Evolutionary conservation across 2,888 invertebrate species (phyloP).

Genomic region (Tachina lurida): DNA sequence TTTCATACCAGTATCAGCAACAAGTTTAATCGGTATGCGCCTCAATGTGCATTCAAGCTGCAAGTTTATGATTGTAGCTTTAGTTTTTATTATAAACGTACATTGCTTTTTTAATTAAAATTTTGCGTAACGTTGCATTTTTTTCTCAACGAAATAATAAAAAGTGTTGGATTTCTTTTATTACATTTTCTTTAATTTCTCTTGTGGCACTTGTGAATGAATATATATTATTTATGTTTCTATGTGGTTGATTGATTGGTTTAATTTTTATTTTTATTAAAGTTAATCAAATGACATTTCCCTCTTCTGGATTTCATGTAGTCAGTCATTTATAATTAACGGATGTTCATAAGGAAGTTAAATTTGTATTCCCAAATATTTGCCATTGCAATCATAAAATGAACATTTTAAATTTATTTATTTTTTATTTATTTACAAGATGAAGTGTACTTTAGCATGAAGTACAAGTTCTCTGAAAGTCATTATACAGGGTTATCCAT

Average conservation of each 20-base stretch:
- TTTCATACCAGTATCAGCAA: neutral
- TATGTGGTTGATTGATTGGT: neutral
- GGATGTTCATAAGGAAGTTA: conserved; percentile 10
- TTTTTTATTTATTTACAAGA: no score
- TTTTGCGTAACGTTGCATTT: conserved; percentile 43
- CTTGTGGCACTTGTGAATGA: conserved; percentile 11
- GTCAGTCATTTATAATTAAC: neutral
- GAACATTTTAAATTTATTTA: no score
- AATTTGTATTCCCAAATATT: neutral
- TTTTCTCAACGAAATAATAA: conserved; percentile 21
- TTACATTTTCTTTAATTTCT: conserved; percentile 28
- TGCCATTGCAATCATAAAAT: neutral
- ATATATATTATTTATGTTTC: conserved; percentile 5
- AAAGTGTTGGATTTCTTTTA: conserved; percentile 45
- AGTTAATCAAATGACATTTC: neutral
- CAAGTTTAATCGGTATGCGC: conserved; percentile 17
- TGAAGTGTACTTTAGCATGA: no score
- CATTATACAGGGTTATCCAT: no score
- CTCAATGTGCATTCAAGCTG: conserved; percentile 63
- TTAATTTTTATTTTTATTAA: neutral
- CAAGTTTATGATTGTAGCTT: conserved; percentile 54
- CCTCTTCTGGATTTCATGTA: neutral
- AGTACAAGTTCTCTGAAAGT: no score
- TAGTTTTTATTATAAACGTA: neutral
- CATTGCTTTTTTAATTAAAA: conserved; percentile 19